Conservation (phyloP, 2,797 vertebrate species). For the Picus viridis region DNA sequence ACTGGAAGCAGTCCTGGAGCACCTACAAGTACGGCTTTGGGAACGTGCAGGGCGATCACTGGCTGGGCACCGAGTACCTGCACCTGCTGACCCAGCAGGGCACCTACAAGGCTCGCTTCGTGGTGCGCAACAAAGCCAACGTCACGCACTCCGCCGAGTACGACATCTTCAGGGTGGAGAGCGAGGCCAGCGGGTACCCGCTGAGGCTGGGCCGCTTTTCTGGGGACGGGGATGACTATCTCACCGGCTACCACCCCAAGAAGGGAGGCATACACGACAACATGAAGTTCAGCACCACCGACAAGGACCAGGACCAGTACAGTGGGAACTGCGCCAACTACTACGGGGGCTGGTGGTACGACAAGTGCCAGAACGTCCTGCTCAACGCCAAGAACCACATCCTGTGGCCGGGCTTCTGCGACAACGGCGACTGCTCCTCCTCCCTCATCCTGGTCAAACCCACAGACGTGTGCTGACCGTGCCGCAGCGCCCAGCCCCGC, state of each 20-base stretch:
- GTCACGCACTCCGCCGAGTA: conserved; percentile 58
- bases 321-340: conserved; percentile 46
- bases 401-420: conserved; percentile 36
- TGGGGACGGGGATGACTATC: conserved; percentile 41
- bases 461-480: conserved; percentile 29
- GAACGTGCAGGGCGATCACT: conserved; percentile 57
- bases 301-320: conserved; percentile 73
- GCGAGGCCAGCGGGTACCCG: conserved; percentile 47
- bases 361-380: conserved; percentile 44
- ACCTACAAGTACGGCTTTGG: conserved; percentile 75
- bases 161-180: conserved; percentile 70
- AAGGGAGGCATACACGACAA: conserved; percentile 65
- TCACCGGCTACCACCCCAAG: conserved; percentile 51
- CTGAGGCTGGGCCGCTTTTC: conserved; percentile 63
- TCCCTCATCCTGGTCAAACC: conserved; percentile 67
- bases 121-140: conserved; percentile 33
- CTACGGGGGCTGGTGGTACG: conserved; percentile 62
- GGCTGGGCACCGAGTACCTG: conserved; percentile 76
- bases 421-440: background rate
- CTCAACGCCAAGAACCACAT: conserved; percentile 52
- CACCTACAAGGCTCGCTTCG: conserved; percentile 71
- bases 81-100: conserved; percentile 66
- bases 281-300: conserved; percentile 70
- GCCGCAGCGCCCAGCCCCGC: accelerated
- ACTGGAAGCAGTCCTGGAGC: conserved; percentile 67